These are phyloP conservation scores for Diachasmimorpha longicaudata DNA, from an alignment of 1,140 invertebrate species.

Conservation along the genomic window DNA sequence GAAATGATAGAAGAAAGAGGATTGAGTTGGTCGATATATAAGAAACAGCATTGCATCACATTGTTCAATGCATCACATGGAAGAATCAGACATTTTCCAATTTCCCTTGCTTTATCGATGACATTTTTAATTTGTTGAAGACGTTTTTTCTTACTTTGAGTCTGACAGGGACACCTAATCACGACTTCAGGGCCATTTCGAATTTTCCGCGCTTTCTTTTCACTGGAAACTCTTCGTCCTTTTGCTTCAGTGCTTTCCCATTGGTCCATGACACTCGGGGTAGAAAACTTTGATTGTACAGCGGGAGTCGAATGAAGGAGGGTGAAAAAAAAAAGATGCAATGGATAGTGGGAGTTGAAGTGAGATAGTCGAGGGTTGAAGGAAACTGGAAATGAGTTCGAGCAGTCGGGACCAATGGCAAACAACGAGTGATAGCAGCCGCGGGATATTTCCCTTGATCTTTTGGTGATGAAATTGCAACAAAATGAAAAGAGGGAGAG, in stretches of 20 bases:
- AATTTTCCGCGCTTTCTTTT: slow-evolving; percentile 11
- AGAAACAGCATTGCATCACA: not conserved
- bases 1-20: not conserved
- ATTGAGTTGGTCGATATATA: not conserved
- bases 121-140: slow-evolving; percentile 14
- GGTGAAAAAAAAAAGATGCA: not conserved
- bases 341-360: slow-evolving; percentile 6
- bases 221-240: not conserved
- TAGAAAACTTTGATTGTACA: slow-evolving; percentile 40
- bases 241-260: slow-evolving; percentile 7
- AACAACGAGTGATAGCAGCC: not conserved
- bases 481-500: not conserved
- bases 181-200: slow-evolving; percentile 36
- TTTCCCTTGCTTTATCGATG: not conserved
- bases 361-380: not conserved
- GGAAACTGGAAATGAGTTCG: slow-evolving; percentile 2
- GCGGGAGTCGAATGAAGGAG: not conserved
- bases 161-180: slow-evolving; percentile 45
- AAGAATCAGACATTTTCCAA: not conserved
- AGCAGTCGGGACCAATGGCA: slow-evolving; percentile 10
- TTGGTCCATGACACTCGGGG: slow-evolving; percentile 11
- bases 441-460: not conserved
- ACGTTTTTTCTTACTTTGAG: not conserved
- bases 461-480: not conserved
- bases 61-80: not conserved